Conservation (phyloP, 2,888 invertebrate species). For the Tryphoninae sp. region DNA sequence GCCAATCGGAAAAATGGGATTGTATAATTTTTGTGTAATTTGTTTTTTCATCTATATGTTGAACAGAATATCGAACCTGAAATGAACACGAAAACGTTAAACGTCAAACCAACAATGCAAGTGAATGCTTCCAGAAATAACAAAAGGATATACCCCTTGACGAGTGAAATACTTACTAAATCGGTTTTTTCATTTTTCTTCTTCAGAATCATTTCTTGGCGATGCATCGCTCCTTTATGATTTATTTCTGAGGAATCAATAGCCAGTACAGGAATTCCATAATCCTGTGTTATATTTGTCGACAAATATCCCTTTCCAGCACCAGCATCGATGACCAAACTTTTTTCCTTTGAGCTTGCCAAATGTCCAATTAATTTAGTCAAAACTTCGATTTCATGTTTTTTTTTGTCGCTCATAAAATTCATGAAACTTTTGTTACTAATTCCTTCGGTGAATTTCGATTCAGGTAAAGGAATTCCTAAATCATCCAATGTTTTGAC, state of each 20-base stretch:
- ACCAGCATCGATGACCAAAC: constrained; percentile 88
- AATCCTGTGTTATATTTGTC: constrained; percentile 85
- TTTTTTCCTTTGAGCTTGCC: constrained; percentile 60
- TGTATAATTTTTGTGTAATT: constrained; percentile 72
- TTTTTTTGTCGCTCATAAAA: constrained; percentile 91
- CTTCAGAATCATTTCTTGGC: constrained; percentile 72
- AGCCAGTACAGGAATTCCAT: constrained; percentile 89
- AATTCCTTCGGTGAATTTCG: constrained; percentile 52
- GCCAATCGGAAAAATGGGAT: constrained; percentile 69
- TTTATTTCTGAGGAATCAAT: constrained; percentile 89
- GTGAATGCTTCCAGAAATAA: neutral
- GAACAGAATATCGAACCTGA: constrained; percentile 73
- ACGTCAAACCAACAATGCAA: neutral
- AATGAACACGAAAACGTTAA: constrained; percentile 52
- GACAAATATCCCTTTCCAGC: constrained; percentile 95
- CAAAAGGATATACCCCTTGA: neutral
- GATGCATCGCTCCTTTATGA: constrained; percentile 85
- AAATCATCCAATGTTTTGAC: constrained; percentile 66
- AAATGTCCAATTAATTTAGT: constrained; percentile 70
- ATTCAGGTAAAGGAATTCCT: constrained; percentile 80
- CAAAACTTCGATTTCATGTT: constrained; percentile 85
- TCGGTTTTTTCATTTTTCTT: constrained; percentile 53
- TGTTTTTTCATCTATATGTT: constrained; percentile 74
- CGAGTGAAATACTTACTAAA: constrained; percentile 62
- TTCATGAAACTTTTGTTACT: constrained; percentile 78